phyloP scores from a whole-genome alignment of 2,113 vertebrate genomes.

The Microcebus murinus region DNA sequence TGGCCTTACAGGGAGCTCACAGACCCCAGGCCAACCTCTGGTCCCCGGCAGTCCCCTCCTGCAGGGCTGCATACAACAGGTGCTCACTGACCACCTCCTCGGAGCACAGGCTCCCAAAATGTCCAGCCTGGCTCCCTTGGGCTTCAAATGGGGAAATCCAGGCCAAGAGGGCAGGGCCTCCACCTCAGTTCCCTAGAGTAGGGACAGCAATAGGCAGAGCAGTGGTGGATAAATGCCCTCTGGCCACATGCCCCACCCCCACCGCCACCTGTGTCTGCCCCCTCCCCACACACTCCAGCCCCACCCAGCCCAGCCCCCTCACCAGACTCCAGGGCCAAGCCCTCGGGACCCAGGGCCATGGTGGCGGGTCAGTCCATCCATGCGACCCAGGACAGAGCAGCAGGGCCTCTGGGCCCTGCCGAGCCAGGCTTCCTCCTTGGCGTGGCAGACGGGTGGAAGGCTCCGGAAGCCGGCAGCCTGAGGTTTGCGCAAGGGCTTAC shows the following conservation, averaged over 20 bases:
- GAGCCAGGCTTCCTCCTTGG: conserved; percentile 49
- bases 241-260: not conserved
- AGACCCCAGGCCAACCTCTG: not conserved
- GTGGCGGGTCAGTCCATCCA: not conserved
- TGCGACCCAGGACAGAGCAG: not conserved
- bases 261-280: accelerated
- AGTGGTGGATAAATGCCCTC: accelerated
- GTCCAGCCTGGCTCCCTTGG: accelerated
- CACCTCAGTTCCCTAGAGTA: not conserved
- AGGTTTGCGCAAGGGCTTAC: conserved; percentile 67
- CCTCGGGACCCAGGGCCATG: conserved; percentile 42
- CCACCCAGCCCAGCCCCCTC: not conserved
- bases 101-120: not conserved
- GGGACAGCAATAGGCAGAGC: too few relatives aligned
- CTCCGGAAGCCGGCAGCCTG: conserved; percentile 69
- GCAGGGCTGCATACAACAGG: not conserved
- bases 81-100: not conserved
- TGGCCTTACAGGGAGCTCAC: not conserved
- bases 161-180: not conserved
- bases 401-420: not conserved
- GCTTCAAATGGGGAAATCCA: accelerated
- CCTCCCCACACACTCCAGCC: not conserved
- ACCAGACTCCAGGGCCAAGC: conserved; percentile 28
- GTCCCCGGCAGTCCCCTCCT: not conserved
- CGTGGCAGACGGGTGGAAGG: not conserved